phyloP scores from a whole-genome alignment of 53 echinoderm and acorn worm genomes.

The Echinarachnius parma region DNA sequence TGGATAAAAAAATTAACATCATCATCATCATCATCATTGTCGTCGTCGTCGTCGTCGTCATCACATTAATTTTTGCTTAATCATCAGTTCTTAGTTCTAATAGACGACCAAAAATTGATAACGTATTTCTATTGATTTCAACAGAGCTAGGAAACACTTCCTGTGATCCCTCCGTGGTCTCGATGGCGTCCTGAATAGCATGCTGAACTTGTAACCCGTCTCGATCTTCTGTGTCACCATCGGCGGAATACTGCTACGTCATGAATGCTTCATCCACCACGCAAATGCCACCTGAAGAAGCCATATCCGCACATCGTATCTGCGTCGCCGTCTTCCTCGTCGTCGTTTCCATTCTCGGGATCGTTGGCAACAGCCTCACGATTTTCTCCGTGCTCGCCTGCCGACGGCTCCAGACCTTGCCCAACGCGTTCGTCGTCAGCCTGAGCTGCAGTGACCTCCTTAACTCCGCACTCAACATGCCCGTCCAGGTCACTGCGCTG shows the following conservation, averaged over 20 bases:
- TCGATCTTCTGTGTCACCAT: no score
- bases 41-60: no score
- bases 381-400: constrained; percentile 28
- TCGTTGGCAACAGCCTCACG: constrained; percentile 17
- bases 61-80: no score
- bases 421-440: constrained; percentile 34
- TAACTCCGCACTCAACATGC: constrained; percentile 28
- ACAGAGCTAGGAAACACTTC: no score
- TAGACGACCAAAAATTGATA: no score
- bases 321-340: constrained; percentile 11
- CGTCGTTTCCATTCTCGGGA: constrained; percentile 22
- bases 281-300: background rate
- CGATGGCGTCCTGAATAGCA: no score
- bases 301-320: background rate
- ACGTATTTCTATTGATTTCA: no score
- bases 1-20: no score
- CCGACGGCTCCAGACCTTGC: constrained; percentile 14
- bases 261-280: constrained; percentile 5
- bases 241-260: background rate
- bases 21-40: no score
- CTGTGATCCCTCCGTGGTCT: no score
- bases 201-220: no score
- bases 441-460: constrained; percentile 27
- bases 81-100: no score
- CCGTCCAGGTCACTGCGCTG: constrained; percentile 22